Conservation (phyloP, 2,113 vertebrate species). For the Xyrauchen texanus region DNA sequence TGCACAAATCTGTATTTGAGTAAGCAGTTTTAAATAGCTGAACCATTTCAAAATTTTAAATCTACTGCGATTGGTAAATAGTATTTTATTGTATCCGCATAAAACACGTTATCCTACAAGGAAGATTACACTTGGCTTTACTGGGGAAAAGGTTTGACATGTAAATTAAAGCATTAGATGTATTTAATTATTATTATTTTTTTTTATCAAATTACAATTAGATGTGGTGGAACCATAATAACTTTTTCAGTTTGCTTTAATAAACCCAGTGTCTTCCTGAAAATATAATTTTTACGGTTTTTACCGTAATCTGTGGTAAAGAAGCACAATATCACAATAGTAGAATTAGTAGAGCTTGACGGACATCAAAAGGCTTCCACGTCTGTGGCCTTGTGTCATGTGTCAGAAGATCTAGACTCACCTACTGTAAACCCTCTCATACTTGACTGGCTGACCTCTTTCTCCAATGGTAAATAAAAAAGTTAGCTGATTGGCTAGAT, state of each 20-base stretch:
- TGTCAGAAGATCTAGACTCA: conserved; percentile 16
- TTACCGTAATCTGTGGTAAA: no score
- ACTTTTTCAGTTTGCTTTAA: no score
- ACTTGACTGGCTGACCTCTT: conserved; percentile 10
- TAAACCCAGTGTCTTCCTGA: background rate
- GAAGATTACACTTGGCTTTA: background rate
- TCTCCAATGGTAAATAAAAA: background rate
- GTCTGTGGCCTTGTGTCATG: conserved; percentile 15
- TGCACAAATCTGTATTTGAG: conserved; percentile 24
- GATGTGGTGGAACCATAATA: background rate
- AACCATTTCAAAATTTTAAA: background rate
- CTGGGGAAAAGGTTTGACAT: background rate
- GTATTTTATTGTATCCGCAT: background rate
- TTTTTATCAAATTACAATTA: background rate
- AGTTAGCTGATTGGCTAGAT: conserved; percentile 14
- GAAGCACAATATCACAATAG: background rate
- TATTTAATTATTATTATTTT: background rate
- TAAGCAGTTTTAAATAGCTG: background rate
- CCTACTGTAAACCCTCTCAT: conserved; percentile 12
- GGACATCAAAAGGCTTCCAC: background rate
- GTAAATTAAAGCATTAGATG: background rate
- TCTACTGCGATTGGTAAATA: background rate
- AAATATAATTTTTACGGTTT: no score
- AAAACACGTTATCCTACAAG: background rate
- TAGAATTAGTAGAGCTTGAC: background rate